These are phyloP conservation scores for Aspiorhynchus laticeps DNA, from an alignment of 2,113 vertebrate genomes.

Conservation along the genomic window DNA sequence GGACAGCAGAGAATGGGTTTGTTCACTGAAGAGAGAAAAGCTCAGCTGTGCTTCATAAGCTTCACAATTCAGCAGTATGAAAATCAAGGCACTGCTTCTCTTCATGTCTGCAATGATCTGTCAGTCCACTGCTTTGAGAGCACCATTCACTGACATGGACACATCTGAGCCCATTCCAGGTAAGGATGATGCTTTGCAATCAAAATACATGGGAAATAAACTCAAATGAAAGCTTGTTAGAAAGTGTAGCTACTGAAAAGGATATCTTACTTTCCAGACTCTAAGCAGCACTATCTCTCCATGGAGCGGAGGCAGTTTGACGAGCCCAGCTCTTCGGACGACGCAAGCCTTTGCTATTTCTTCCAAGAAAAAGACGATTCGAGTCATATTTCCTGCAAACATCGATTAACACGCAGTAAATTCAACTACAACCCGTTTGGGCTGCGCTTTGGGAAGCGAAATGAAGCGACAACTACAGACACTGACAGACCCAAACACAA, in stretches of 20 bases:
- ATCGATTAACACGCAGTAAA: conserved; percentile 68
- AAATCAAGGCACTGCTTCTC: conserved; percentile 62
- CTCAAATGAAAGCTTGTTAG: background rate
- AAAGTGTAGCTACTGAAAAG: background rate
- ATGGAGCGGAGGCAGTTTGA: conserved; percentile 41
- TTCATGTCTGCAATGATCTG: conserved; percentile 60
- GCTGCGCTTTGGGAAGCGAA: conserved; percentile 78
- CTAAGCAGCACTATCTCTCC: conserved; percentile 1
- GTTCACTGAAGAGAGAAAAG: background rate
- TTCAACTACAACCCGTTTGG: conserved; percentile 82
- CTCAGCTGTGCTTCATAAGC: background rate
- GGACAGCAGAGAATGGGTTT: background rate
- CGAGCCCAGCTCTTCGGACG: conserved; percentile 56
- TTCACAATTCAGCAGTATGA: conserved; percentile 61
- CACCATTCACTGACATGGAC: conserved; percentile 42
- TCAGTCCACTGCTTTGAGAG: conserved; percentile 59
- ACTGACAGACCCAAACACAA: conserved; percentile 43
- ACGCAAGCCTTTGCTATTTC: conserved; percentile 70
- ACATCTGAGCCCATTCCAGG: conserved; percentile 65
- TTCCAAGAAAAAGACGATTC: conserved; percentile 67
- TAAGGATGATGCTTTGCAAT: conserved; percentile 41
- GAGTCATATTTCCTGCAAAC: conserved; percentile 72
- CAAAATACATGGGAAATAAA: background rate
- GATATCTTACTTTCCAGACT: conserved; percentile 52
- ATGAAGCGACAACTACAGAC: conserved; percentile 42